These are phyloP conservation scores for Rhizoglyphus robini DNA, from an alignment of 1,140 invertebrate genomes.

Conservation along the genomic window DNA sequence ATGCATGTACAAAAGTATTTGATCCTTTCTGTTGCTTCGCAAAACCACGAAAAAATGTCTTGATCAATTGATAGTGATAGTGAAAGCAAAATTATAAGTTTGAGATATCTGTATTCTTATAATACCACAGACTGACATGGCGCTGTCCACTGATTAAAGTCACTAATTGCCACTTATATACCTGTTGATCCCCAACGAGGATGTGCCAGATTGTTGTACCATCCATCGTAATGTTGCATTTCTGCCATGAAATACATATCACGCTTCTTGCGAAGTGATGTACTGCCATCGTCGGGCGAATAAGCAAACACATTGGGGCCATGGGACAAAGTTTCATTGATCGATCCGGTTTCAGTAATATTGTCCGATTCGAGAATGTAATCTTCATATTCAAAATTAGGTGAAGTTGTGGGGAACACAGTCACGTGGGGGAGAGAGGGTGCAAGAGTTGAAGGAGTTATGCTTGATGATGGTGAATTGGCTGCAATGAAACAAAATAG, in stretches of 20 bases:
- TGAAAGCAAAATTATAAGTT: too few relatives aligned
- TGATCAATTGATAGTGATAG: too few relatives aligned
- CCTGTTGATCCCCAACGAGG: slow-evolving; percentile 88
- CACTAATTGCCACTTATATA: too few relatives aligned
- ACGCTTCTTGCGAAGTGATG: not conserved
- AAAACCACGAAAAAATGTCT: too few relatives aligned
- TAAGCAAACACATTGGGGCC: not conserved
- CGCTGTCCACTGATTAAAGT: too few relatives aligned
- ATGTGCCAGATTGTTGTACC: slow-evolving; percentile 96
- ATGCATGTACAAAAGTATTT: too few relatives aligned
- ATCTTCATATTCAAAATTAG: not conserved
- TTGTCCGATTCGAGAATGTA: not conserved
- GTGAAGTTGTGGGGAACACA: not conserved
- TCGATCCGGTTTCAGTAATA: not conserved
- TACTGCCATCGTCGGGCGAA: not conserved
- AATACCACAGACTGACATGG: too few relatives aligned
- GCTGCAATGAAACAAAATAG: not conserved
- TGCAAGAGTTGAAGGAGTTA: not conserved
- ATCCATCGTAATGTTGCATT: slow-evolving; percentile 94
- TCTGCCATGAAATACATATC: slow-evolving; percentile 38
- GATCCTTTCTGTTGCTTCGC: too few relatives aligned
- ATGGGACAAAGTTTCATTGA: not conserved
- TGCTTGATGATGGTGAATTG: not conserved
- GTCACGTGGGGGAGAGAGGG: not conserved
- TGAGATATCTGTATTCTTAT: too few relatives aligned